Base-by-base conservation (phyloP, 2,797 vertebrate species). In the Etheostoma nigrum region DNA sequence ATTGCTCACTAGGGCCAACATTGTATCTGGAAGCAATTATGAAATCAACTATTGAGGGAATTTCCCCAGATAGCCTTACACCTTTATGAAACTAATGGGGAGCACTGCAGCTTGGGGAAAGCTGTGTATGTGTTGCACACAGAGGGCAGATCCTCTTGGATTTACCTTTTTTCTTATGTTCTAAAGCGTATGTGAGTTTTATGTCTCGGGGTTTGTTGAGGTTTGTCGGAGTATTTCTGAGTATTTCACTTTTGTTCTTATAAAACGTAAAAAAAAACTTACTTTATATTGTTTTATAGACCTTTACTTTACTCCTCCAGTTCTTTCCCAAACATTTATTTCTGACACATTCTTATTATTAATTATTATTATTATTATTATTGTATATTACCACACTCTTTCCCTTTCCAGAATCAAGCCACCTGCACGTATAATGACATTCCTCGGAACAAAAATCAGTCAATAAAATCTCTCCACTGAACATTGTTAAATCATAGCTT, bases 21-120 rank as follows among this genome's bases (percentile, higher is more conserved):
- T 79, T 87, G 67, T 82, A 86, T 89, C 84, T 72, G 72, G 76
- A 86, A 87, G 88, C 92, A 93, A 93, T 93, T 93, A 92, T 83
- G 71, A 90, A 92, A 89, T 90, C 75, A 76, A 72, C 84, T 83
- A 85, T 83, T 87, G 79, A 86, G 78, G 70, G 81, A 84, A 91
- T 88, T 91, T 92, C 90, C 91, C 91, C 76, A 55, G 86, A 83
- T 76, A 88, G 78, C 64, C 44, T 85, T 83, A 79, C 57, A 83
- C 84, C 83, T 87, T 87, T 83, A 83, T 85, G 80, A 87, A 91
- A 82, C 68, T 81, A 85, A 88, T 69, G 74, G 63, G 68, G 40
- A 72, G 60, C 55, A 60, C 21, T 66, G 69, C 62, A 82, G 81
- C 80, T 59, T 59, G 66, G 61, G 61, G 58, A 54, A 64, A 33